Conservation (phyloP, 2,113 vertebrate species). For the Vulpes ferrilata region DNA sequence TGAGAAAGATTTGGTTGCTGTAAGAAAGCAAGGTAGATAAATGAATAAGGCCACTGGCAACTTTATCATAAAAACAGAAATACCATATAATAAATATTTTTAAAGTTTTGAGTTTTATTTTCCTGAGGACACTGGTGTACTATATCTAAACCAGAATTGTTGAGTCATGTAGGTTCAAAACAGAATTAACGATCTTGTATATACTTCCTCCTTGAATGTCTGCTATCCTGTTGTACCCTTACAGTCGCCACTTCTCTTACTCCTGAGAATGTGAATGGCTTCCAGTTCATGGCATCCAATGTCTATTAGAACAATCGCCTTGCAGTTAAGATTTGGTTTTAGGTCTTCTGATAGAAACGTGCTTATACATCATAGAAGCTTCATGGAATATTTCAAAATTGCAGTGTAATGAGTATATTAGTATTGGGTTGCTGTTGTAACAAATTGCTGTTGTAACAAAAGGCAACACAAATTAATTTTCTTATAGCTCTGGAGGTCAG, state of each 20-base stretch:
- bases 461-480: not conserved
- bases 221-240: not conserved
- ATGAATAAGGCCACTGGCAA: not conserved
- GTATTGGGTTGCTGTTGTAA: not conserved
- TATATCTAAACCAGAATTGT: not conserved
- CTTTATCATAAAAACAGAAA: not conserved
- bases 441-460: slow-evolving; percentile 15
- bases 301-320: not conserved
- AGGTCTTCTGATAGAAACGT: not conserved
- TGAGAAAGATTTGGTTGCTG: not conserved
- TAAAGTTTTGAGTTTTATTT: not conserved
- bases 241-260: not conserved
- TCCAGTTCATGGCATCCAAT: not conserved
- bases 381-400: slow-evolving; percentile 46
- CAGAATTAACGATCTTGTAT: not conserved
- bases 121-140: not conserved
- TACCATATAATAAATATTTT: not conserved
- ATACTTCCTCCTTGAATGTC: not conserved
- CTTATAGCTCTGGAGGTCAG: not conserved
- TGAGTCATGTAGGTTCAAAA: not conserved
- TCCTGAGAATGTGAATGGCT: not conserved
- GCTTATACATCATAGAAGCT: not conserved
- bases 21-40: not conserved
- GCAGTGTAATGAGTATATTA: not conserved
- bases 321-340: not conserved